phyloP scores from a whole-genome alignment of 2,113 vertebrate species.

The Nesospiza acunhae region DNA sequence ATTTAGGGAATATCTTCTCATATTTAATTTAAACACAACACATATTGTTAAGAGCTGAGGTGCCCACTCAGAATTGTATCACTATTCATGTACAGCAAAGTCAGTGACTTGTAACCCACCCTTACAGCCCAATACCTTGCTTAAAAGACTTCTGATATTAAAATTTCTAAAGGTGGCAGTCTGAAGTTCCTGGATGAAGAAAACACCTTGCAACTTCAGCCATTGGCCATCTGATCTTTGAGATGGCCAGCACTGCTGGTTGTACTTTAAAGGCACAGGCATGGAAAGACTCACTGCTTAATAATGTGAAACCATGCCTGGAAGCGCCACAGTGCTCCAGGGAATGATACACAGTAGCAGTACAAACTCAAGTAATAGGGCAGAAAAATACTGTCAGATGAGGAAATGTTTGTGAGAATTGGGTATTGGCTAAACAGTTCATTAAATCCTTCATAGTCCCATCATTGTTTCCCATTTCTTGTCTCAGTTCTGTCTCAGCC shows the following conservation, averaged over 20 bases:
- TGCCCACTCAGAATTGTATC: background rate
- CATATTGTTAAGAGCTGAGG: background rate
- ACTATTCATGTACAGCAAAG: fast-evolving
- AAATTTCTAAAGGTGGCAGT: background rate
- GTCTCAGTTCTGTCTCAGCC: background rate
- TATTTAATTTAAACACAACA: background rate
- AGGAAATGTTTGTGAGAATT: constrained; percentile 28
- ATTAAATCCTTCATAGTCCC: background rate
- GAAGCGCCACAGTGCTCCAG: background rate
- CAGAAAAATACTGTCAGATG: background rate
- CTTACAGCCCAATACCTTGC: background rate
- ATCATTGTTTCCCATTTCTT: background rate
- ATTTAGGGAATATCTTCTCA: background rate
- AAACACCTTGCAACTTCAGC: background rate
- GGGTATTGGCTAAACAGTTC: background rate
- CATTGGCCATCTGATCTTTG: background rate
- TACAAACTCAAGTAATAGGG: constrained; percentile 12
- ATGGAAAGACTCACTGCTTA: background rate
- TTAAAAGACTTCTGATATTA: background rate
- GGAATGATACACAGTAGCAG: background rate
- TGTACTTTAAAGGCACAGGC: background rate
- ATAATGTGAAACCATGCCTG: background rate
- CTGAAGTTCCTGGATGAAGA: background rate
- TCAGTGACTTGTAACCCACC: background rate
- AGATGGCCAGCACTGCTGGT: background rate